These are phyloP conservation scores for Ictalurus punctatus DNA, from an alignment of 2,113 vertebrate species.

Conservation along the genomic window DNA sequence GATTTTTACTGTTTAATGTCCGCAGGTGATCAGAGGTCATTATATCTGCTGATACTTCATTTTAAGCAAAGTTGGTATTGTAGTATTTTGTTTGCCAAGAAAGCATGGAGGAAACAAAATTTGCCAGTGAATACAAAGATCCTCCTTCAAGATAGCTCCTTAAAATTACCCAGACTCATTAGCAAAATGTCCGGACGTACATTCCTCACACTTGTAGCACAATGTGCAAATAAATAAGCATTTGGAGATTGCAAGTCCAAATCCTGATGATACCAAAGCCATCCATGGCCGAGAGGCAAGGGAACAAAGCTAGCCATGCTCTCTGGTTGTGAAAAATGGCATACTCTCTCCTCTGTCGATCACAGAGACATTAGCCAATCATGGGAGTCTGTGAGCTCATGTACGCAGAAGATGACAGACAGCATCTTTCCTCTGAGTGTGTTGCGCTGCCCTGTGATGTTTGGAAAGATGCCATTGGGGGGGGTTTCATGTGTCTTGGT, in stretches of 20 bases:
- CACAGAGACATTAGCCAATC: not conserved
- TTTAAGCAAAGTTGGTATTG: not conserved
- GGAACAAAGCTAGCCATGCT: not conserved
- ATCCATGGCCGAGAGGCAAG: not conserved
- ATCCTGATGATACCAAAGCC: not conserved
- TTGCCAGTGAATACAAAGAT: not conserved
- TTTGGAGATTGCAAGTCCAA: not conserved
- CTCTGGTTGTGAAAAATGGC: not conserved
- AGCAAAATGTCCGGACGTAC: not conserved
- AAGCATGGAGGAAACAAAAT: not conserved
- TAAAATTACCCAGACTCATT: not conserved
- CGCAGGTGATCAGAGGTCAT: not conserved
- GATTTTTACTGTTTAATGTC: not conserved
- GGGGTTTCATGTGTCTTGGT: not conserved
- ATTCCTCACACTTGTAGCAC: not conserved
- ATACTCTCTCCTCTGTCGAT: not conserved
- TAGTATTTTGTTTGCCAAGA: not conserved
- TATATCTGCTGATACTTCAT: not conserved
- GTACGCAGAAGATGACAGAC: not conserved
- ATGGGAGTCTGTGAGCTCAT: not conserved
- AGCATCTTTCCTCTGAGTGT: not conserved
- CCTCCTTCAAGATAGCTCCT: not conserved
- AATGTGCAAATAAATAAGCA: not conserved
- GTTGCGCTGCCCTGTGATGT: too few species aligned
- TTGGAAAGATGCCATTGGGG: not conserved